These are phyloP conservation scores for Streptopelia turtur DNA, from an alignment of 2,797 vertebrate species.

Conservation along the genomic window DNA sequence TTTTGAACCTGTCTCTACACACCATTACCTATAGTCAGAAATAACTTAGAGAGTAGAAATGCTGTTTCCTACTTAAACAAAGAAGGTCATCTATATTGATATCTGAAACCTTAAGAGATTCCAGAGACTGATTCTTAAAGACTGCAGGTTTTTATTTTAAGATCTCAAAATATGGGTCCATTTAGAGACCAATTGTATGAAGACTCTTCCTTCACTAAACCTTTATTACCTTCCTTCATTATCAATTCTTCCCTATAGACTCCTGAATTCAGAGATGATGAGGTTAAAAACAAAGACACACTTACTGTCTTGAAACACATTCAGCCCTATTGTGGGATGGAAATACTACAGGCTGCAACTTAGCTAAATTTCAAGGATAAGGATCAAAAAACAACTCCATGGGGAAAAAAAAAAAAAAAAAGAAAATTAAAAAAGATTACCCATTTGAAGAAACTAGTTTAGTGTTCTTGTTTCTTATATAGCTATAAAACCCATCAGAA, in stretches of 20 bases:
- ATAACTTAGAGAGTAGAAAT: background rate
- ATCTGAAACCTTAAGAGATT: background rate
- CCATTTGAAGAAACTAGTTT: background rate
- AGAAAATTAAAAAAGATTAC: background rate
- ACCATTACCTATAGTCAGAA: background rate
- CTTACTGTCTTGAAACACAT: background rate
- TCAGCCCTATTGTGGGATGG: background rate
- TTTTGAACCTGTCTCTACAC: background rate
- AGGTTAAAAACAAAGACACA: background rate
- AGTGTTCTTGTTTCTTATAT: background rate
- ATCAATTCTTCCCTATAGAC: background rate
- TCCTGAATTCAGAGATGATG: background rate
- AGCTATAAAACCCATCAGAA: background rate
- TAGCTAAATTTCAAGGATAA: background rate
- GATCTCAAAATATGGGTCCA: background rate
- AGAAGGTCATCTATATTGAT: background rate
- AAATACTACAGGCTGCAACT: background rate
- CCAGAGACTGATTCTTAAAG: background rate
- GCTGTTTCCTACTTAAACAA: background rate
- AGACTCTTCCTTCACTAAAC: background rate
- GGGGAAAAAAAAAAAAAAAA: background rate
- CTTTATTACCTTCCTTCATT: background rate
- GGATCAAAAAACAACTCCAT: background rate
- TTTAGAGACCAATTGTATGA: background rate
- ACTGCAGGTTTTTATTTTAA: background rate